Evolutionary conservation across 2,797 vertebrate species (phyloP).

Genomic region (Poecilia gillii): DNA sequence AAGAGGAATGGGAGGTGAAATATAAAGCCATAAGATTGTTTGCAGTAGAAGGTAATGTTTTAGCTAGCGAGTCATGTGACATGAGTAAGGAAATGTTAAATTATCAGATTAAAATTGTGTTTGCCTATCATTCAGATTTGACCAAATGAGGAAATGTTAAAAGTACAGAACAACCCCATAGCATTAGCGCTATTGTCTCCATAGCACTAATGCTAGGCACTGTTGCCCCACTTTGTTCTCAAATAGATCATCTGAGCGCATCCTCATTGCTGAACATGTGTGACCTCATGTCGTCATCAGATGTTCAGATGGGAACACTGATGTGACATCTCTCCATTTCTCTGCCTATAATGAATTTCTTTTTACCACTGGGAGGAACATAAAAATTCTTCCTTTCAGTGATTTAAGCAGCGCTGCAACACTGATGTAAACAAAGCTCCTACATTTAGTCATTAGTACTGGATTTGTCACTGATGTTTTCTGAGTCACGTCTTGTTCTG

Average conservation of each 20-base stretch:
- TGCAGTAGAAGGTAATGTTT: neutral
- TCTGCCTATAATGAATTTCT: neutral
- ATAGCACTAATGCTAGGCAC: neutral
- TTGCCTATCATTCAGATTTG: neutral
- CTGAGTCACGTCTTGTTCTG: neutral
- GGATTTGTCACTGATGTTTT: neutral
- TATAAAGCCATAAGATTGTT: neutral
- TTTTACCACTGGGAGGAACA: neutral
- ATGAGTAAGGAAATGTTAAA: neutral
- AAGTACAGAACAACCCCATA: neutral
- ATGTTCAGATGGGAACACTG: neutral
- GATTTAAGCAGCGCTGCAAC: neutral
- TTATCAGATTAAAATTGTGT: neutral
- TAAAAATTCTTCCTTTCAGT: neutral
- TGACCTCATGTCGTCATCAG: neutral
- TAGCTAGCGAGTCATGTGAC: neutral
- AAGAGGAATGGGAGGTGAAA: neutral
- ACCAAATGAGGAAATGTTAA: neutral
- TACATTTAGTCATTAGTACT: neutral
- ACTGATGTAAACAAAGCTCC: neutral
- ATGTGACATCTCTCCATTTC: neutral
- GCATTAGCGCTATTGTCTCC: neutral
- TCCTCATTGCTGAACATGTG: neutral
- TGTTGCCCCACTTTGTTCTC: neutral
- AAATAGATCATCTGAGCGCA: neutral